Evolutionary conservation across 2,888 invertebrate genomes (phyloP), one percentile per base, ranked within the genome.

Genomic region (Eristalinus sepulchralis): DNA sequence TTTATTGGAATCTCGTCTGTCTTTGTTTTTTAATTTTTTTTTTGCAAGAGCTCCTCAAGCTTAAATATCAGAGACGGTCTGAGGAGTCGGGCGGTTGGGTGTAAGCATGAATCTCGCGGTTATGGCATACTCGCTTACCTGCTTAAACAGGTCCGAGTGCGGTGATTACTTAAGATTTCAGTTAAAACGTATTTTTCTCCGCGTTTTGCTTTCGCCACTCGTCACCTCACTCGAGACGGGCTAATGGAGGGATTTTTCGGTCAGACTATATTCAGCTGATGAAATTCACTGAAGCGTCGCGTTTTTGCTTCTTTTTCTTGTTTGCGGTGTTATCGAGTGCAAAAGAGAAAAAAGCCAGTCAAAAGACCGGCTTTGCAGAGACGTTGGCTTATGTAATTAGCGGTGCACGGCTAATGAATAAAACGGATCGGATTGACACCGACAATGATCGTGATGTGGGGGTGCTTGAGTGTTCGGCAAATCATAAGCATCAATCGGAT

Each of bases 111-210:
- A 77, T 71, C 47, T 47, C 17, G 53, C 39, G 53, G 55, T 85
- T 85, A 82, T 82, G 60, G 72, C 72, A 79, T 72, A 72, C 39
- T 33, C 62, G 57, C 57, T 57, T 57, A 24, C 47, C 36, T 63
- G 67, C 59, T 77, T 36, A 70, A 85, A 82, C 82, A 68, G 73
- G 85, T 82, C 72, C 57, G 57, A 13, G 34, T 34, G 10, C 70
- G 67, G 67, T 72, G 73, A 77, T 85, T 85, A 82, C 82, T 85
- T 82, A 85, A 85, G 80, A 70, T 68, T 67, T 31, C 36, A 20
- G 31, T 24, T 76, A 4, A 34, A 24, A 39, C 59, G 31, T 67
- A 22, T 39, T 47, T 60, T n/a, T 31, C 22, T 66, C 47, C 5
- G n/a, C 5, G n/a, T 63, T 63, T 31, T 78, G 64, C 11, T 47